These are phyloP conservation scores for Crematogaster levior DNA, from an alignment of 2,888 invertebrate species.

Conservation along the genomic window DNA sequence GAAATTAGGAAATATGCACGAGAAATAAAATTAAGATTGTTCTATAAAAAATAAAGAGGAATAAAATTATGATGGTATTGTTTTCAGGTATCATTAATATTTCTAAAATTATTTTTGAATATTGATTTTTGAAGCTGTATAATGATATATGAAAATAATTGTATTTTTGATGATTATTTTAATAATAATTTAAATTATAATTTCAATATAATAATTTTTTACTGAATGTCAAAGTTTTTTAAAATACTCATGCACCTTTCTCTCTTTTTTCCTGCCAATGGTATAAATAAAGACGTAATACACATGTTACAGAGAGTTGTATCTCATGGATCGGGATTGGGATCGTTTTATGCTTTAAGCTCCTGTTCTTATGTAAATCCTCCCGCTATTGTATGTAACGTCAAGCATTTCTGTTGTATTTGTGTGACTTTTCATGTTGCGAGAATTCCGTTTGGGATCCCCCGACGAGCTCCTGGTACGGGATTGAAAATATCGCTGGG, in stretches of 20 bases:
- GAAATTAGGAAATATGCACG: too few species aligned
- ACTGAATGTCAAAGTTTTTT: neutral
- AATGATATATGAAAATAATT: neutral
- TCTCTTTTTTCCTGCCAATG: neutral
- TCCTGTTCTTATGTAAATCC: conserved; percentile 45
- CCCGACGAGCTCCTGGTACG: neutral
- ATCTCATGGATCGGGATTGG: neutral
- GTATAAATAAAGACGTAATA: conserved; percentile 8
- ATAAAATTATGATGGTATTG: neutral
- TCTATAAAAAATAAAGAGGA: neutral
- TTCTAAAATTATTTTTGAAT: neutral
- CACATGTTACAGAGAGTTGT: neutral
- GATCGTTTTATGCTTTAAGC: conserved; percentile 31
- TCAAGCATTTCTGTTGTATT: conserved; percentile 33
- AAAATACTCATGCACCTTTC: neutral
- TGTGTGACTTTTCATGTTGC: neutral
- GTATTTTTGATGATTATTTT: neutral
- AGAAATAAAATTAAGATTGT: neutral
- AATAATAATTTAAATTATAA: neutral
- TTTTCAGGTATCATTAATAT: neutral
- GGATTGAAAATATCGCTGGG: conserved; percentile 58
- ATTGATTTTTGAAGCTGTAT: neutral
- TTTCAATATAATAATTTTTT: neutral
- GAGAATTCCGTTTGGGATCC: conserved; percentile 26
- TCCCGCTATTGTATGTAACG: conserved; percentile 6